Conservation (phyloP, 1,140 invertebrate species). For the Drosophila sechellia region DNA sequence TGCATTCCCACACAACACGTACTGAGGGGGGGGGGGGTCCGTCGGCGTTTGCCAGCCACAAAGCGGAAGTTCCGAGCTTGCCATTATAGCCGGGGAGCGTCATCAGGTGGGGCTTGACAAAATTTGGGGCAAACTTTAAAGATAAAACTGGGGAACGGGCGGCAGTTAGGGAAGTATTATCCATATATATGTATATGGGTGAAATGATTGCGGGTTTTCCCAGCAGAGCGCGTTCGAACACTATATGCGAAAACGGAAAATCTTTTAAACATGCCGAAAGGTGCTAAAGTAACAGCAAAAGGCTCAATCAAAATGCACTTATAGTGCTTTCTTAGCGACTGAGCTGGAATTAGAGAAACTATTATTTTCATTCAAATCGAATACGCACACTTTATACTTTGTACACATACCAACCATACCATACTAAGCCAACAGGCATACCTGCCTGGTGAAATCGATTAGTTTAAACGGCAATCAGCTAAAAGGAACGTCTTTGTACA, state of each 20-base stretch:
- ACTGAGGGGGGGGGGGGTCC: constrained; percentile 4
- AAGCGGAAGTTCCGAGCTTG: constrained; percentile 34
- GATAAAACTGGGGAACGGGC: constrained; percentile 49
- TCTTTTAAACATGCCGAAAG: not conserved
- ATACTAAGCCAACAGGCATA: not conserved
- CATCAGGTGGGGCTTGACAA: constrained; percentile 28
- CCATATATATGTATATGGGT: not conserved
- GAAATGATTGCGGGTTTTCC: not conserved
- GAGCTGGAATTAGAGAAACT: too few relatives aligned
- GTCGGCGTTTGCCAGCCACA: constrained; percentile 11
- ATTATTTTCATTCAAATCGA: not conserved
- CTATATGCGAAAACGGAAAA: not conserved
- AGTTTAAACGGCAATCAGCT: constrained; percentile 29
- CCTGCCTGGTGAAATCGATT: not conserved
- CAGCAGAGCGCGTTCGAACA: too few relatives aligned
- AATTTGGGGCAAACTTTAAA: constrained; percentile 67
- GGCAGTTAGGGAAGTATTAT: constrained; percentile 41
- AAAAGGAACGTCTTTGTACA: constrained; percentile 12
- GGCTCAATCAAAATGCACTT: too few relatives aligned
- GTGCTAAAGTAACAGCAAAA: too few relatives aligned
- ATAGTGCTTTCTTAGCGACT: too few relatives aligned
- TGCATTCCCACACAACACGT: constrained; percentile 55
- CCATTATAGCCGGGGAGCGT: constrained; percentile 12
- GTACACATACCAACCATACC: not conserved
- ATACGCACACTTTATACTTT: not conserved